phyloP scores from a whole-genome alignment of 1,140 invertebrate genomes.

The Rhyacophila brunnea region DNA sequence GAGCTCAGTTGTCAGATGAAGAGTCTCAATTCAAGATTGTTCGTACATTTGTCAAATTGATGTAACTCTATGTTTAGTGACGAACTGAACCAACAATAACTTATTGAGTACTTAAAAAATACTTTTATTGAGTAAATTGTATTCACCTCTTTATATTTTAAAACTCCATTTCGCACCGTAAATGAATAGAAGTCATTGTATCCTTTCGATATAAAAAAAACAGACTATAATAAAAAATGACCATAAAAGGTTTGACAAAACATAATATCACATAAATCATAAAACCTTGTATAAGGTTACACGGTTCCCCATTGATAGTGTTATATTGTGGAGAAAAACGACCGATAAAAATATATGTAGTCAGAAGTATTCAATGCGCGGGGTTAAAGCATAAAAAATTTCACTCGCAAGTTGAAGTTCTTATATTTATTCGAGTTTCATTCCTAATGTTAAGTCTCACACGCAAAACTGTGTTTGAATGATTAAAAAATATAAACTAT shows the following conservation, averaged over 20 bases:
- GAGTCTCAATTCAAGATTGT: no score
- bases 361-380: background rate
- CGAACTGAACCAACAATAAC: no score
- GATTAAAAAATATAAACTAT: no score
- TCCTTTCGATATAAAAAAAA: conserved; percentile 8
- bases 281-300: conserved; percentile 25
- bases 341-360: background rate
- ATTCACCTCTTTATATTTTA: background rate
- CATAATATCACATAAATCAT: conserved; percentile 18
- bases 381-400: background rate
- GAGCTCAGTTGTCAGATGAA: no score
- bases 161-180: background rate
- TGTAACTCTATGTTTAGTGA: no score
- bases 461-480: no score
- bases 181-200: background rate
- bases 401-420: no score
- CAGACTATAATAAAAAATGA: conserved; percentile 7
- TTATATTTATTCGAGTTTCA: no score
- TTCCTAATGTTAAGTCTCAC: no score
- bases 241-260: conserved; percentile 3
- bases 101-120: no score
- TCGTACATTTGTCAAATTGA: no score
- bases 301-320: conserved; percentile 14
- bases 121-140: background rate
- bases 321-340: conserved; percentile 1